These are phyloP conservation scores for Aplocera efformata DNA, from an alignment of 2,888 invertebrate genomes.

Conservation along the genomic window DNA sequence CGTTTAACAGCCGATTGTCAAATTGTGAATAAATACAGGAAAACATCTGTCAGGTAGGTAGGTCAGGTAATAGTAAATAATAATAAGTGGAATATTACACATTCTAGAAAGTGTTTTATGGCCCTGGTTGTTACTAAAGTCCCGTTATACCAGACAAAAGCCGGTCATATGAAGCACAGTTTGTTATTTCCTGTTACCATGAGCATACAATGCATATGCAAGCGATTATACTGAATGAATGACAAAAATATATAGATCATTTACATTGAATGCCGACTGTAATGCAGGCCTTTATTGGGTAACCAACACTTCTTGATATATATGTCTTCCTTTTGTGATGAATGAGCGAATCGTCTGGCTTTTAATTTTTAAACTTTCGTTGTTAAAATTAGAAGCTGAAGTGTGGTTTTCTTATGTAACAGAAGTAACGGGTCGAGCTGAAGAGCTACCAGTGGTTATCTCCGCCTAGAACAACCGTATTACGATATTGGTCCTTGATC, in stretches of 20 bases:
- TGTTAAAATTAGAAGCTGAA: too few species aligned
- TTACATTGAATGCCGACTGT: conserved; percentile 55
- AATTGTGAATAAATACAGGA: too few species aligned
- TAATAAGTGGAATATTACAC: too few species aligned
- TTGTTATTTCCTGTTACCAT: conserved; percentile 53
- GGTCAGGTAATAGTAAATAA: too few species aligned
- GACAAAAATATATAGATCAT: conserved; percentile 51
- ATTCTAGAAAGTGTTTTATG: conserved; percentile 8
- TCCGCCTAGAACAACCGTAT: too few species aligned
- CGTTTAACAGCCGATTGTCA: too few species aligned
- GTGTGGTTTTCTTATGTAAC: too few species aligned
- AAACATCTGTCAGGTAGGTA: too few species aligned
- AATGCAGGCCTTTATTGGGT: conserved; percentile 27
- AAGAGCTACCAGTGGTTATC: too few species aligned
- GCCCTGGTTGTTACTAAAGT: conserved; percentile 52
- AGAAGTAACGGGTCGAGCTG: too few species aligned
- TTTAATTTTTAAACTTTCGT: background rate
- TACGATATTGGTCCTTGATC: too few species aligned
- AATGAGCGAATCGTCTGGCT: background rate
- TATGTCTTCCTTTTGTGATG: conserved; percentile 1
- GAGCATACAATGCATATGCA: conserved; percentile 47
- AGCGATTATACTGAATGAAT: conserved; percentile 29
- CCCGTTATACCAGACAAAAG: conserved; percentile 56
- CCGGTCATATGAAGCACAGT: conserved; percentile 43
- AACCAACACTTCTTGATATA: conserved; percentile 5